Percentiles rank a stretch among this genome's conserved stretches.
Conservation (phyloP, 2,888 invertebrate genomes). For the Xestia ashworthii region DNA sequence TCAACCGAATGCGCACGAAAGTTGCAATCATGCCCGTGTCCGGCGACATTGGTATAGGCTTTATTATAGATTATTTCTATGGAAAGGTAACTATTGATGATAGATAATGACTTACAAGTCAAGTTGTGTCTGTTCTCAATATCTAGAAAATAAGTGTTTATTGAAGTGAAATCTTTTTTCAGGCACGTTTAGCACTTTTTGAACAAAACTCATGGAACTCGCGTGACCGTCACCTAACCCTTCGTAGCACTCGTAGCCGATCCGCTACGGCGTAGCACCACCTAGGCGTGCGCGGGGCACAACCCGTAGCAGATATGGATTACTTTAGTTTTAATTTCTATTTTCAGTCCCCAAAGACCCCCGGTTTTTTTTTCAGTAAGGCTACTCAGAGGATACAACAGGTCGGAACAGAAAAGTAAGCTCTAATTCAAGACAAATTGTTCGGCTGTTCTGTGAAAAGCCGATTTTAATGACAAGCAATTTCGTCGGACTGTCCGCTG, state of each 20-base stretch:
- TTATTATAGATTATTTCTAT: background rate
- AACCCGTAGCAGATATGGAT: no score
- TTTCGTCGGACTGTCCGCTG: slow-evolving; percentile 46
- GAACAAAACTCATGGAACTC: no score
- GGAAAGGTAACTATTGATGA: no score
- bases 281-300: no score
- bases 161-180: no score
- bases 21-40: background rate
- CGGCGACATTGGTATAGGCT: background rate
- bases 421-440: slow-evolving; percentile 24
- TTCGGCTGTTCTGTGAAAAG: slow-evolving; percentile 50
- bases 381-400: background rate
- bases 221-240: no score
- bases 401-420: slow-evolving; percentile 16
- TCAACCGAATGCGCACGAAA: background rate
- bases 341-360: no score
- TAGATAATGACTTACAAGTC: background rate
- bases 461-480: slow-evolving; percentile 67
- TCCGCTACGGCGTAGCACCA: no score
- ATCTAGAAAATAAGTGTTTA: background rate
- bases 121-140: background rate
- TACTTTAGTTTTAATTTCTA: no score
- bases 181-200: no score
- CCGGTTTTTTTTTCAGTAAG: background rate
- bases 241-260: no score